Conservation (phyloP, 2,113 vertebrate species). For the Takifugu flavidus region DNA sequence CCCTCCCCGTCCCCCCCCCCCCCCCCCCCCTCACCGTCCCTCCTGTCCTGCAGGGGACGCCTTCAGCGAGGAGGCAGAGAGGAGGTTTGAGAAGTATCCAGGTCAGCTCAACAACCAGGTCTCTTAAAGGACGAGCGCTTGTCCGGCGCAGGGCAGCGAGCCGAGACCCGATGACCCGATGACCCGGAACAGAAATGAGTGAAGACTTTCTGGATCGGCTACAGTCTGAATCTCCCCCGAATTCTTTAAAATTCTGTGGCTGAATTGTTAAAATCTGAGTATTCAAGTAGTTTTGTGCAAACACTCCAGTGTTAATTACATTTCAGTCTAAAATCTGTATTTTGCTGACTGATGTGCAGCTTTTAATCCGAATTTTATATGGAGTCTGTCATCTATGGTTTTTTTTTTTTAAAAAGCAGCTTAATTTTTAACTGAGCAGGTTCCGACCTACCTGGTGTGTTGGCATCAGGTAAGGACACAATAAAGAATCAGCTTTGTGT, state of each 20-base stretch:
- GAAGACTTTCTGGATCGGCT: too few species aligned
- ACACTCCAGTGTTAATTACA: conserved; percentile 22
- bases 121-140: conserved; percentile 63
- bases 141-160: background rate
- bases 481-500: background rate
- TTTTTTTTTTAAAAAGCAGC: too few species aligned
- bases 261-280: conserved; percentile 62
- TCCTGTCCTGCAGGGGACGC: conserved; percentile 80
- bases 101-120: conserved; percentile 95
- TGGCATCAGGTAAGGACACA: background rate
- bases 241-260: conserved; percentile 12
- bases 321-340: conserved; percentile 16
- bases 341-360: conserved; percentile 11
- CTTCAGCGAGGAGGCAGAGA: conserved; percentile 92
- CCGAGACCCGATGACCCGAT: background rate
- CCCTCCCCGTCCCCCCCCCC: too few species aligned
- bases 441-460: background rate
- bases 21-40: too few species aligned
- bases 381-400: background rate
- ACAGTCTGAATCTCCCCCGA: background rate
- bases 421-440: background rate
- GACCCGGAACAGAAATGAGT: too few species aligned
- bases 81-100: conserved; percentile 89
- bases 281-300: conserved; percentile 45
- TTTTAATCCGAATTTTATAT: conserved; percentile 18